Evolutionary conservation across 2,113 vertebrate species (phyloP).

Genomic region (Pollachius pollachius): DNA sequence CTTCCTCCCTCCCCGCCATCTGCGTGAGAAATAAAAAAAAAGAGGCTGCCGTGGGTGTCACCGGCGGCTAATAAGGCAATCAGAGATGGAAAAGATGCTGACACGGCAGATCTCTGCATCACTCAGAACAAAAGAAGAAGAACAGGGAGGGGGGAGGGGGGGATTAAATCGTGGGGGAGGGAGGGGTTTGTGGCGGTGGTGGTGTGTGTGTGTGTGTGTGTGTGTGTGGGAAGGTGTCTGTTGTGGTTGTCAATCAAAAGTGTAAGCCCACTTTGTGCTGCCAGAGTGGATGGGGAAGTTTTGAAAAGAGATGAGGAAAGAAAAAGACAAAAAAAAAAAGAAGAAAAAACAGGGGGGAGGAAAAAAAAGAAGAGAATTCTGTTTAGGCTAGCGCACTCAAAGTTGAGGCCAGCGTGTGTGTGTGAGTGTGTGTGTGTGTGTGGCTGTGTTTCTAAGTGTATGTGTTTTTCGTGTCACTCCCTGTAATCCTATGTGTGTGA

Average conservation of each 20-base stretch:
- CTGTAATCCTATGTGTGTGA: too few species aligned
- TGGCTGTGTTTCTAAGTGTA: neutral
- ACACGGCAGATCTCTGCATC: slow-evolving; percentile 76
- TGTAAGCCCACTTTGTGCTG: slow-evolving; percentile 73
- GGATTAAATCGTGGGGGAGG: slow-evolving; percentile 36
- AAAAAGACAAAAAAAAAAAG: slow-evolving; percentile 72
- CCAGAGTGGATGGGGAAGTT: slow-evolving; percentile 57
- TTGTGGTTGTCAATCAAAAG: slow-evolving; percentile 79
- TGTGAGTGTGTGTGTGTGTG: slow-evolving; percentile 12
- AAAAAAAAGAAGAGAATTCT: slow-evolving; percentile 63
- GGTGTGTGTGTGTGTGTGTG: neutral
- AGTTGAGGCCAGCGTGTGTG: slow-evolving; percentile 30
- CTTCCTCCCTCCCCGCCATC: slow-evolving; percentile 64
- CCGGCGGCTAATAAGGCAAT: slow-evolving; percentile 81
- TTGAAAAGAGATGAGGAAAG: slow-evolving; percentile 61
- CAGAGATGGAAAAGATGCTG: slow-evolving; percentile 80
- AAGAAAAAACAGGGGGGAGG: slow-evolving; percentile 76
- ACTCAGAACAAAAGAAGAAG: slow-evolving; percentile 77
- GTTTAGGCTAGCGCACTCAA: slow-evolving; percentile 53
- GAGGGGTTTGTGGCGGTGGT: slow-evolving; percentile 31
- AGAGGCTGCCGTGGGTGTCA: slow-evolving; percentile 66
- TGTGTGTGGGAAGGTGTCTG: slow-evolving; percentile 54
- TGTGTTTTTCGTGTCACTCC: neutral
- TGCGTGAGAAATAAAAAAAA: slow-evolving; percentile 62
- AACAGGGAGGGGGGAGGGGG: slow-evolving; percentile 40